Conservation (phyloP, 2,888 invertebrate genomes). For the Lacanobia wlatinum region DNA sequence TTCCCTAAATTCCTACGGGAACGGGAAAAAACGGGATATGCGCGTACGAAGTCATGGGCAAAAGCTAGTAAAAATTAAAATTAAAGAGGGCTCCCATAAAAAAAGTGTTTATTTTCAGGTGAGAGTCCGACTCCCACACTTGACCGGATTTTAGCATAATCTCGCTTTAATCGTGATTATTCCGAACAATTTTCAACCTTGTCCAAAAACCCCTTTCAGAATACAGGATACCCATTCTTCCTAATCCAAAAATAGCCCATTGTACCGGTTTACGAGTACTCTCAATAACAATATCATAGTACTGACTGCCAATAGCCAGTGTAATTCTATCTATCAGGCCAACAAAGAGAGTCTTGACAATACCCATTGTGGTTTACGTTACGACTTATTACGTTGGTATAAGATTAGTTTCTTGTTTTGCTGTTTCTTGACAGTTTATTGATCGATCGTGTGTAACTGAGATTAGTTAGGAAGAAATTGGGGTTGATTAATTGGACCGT, state of each 20-base stretch:
- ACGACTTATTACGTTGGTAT: constrained; percentile 47
- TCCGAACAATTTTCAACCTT: background rate
- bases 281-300: constrained; percentile 24
- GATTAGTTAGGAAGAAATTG: constrained; percentile 23
- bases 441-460: constrained; percentile 33
- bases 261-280: constrained; percentile 1
- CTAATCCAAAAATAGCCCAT: constrained; percentile 4
- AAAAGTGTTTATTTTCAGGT: too few relatives aligned
- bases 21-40: too few relatives aligned
- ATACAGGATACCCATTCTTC: background rate
- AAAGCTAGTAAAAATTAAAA: too few relatives aligned
- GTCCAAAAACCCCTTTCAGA: background rate
- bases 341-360: constrained; percentile 50
- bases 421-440: constrained; percentile 19
- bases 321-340: constrained; percentile 41
- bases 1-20: too few relatives aligned
- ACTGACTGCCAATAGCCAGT: constrained; percentile 10
- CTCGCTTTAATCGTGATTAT: background rate
- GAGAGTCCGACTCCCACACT: too few relatives aligned
- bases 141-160: too few relatives aligned
- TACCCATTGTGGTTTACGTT: constrained; percentile 53
- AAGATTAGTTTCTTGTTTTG: constrained; percentile 42
- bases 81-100: too few relatives aligned
- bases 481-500: constrained; percentile 13
- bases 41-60: too few relatives aligned